Evolutionary conservation across 2,797 vertebrate species (phyloP).

Genomic region (Esox lucius): DNA sequence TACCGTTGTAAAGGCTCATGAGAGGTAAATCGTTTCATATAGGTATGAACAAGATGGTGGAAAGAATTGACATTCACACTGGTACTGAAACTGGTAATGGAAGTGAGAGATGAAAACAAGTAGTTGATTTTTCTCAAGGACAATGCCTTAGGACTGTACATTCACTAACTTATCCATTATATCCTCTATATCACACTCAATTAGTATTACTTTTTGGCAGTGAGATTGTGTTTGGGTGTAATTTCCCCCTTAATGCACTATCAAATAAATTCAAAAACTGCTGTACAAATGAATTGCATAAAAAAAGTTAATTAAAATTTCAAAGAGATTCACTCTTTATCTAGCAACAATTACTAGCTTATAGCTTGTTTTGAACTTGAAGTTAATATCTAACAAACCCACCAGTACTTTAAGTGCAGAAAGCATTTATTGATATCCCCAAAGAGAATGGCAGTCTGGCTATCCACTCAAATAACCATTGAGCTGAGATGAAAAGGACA

Average conservation of each 20-base stretch:
- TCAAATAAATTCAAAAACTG: neutral
- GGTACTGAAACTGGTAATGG: neutral
- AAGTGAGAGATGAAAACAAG: neutral
- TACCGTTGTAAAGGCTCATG: slow-evolving; percentile 21
- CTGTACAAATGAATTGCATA: neutral
- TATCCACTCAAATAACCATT: neutral
- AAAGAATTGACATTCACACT: neutral
- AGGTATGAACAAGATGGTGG: neutral
- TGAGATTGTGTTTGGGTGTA: neutral
- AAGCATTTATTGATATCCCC: neutral
- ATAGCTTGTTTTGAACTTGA: neutral
- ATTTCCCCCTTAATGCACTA: neutral
- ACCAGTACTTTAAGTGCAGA: neutral
- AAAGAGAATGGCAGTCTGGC: neutral
- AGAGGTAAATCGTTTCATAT: slow-evolving; percentile 12
- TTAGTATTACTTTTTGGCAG: neutral
- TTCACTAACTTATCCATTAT: neutral
- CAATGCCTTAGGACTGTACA: neutral
- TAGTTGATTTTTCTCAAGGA: neutral
- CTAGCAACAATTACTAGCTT: neutral
- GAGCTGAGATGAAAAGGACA: neutral
- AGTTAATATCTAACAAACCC: neutral
- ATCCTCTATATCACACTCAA: neutral
- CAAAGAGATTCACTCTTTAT: neutral
- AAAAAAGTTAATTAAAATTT: neutral